Evolutionary conservation across 2,113 vertebrate species (phyloP).

Genomic region (Salvelinus alpinus): DNA sequence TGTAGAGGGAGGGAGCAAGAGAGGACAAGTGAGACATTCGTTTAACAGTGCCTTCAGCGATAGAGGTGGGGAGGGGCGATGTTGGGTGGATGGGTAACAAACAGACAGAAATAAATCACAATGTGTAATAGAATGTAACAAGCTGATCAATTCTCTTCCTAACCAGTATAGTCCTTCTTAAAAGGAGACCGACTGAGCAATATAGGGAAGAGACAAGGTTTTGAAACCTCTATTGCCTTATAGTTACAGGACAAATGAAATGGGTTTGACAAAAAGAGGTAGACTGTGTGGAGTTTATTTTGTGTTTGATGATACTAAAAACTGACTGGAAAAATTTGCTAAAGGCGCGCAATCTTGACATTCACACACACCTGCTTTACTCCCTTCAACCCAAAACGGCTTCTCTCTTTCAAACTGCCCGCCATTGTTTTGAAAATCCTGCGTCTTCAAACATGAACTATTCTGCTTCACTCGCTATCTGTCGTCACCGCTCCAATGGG

Average conservation of each 20-base stretch:
- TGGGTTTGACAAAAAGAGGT: not conserved
- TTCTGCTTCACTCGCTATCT: constrained; percentile 25
- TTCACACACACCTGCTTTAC: not conserved
- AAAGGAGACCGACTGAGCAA: constrained; percentile 14
- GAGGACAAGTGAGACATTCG: constrained; percentile 16
- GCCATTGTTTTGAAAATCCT: not conserved
- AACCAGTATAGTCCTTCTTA: not conserved
- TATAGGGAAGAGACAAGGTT: not conserved
- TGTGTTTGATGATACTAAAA: not conserved
- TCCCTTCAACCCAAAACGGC: too few relatives aligned
- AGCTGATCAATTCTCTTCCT: not conserved
- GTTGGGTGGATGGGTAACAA: not conserved
- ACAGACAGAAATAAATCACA: not conserved
- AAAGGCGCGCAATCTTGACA: not conserved
- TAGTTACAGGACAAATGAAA: constrained; percentile 9
- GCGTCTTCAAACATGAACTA: not conserved
- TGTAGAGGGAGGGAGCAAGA: not conserved
- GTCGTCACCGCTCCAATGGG: constrained; percentile 17
- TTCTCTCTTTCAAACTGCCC: too few relatives aligned
- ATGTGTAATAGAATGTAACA: not conserved
- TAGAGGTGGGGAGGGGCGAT: constrained; percentile 10
- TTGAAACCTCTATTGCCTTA: constrained; percentile 2
- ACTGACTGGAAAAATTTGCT: not conserved
- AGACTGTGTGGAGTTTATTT: not conserved
- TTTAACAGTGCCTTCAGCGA: constrained; percentile 64